Evolutionary conservation across 1,140 invertebrate genomes (phyloP), one percentile per base, ranked within the genome.

Genomic region (Leguminivora glycinivorella): DNA sequence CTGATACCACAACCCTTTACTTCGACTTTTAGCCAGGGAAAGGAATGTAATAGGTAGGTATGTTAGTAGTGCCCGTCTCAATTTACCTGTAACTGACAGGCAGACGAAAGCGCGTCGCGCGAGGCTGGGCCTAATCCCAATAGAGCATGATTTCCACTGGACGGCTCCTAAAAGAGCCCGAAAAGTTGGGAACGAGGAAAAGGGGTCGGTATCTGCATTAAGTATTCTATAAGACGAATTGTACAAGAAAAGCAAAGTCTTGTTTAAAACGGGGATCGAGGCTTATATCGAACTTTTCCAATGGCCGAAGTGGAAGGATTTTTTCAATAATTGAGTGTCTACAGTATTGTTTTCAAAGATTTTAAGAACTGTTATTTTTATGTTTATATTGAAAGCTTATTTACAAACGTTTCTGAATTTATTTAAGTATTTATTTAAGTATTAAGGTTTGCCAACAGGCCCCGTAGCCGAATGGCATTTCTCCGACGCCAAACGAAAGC

Each of bases 201-300:
- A 84, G 78, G 82, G 83, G 83, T 52, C 22, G 47, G 47, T 85
- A 83, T 83, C 81, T 85, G 75, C 79, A 85, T 85, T 85, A 84
- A 85, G 81, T 86, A 86, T 86, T 85, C 81, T 71, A 75, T 85
- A 85, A 88, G 82, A 84, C 72, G 79, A 80, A 83, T 85, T 82
- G 84, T 85, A 84, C 80, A 87, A 84, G 84, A 87, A 88, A 88
- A 88, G 84, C 84, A 87, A 87, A 88, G 79, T 85, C 86, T 85
- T 85, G 86, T 87, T 85, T 85, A 82, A 87, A 85, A 85, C 75
- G 75, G 78, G 79, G 77, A 80, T 78, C 78, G 74, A 74, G 79
- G 81, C 76, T 83, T 85, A 85, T 82, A 83, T 83, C 74, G 79
- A 85, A 87, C 78, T 82, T 85, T 88, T 77, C 77, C 75, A 83